Evolutionary conservation across 2,797 vertebrate species (phyloP), one percentile per base, ranked within the genome.

Genomic region (Alectoris magna): DNA sequence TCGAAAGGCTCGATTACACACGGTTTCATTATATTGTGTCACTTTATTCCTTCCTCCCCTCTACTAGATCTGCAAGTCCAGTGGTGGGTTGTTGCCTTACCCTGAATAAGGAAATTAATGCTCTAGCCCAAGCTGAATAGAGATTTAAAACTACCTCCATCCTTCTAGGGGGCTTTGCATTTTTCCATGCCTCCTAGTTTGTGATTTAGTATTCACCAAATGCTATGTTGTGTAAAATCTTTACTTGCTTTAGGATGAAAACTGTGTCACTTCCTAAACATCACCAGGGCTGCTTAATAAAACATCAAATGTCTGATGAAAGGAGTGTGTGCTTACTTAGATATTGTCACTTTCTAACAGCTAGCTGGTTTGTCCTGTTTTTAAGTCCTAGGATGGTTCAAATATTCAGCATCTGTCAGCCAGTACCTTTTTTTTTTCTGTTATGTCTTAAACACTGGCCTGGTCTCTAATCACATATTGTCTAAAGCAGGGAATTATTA

Each of bases 1-100:
- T 46, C 0, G 0, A 69, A 64, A 31, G 14, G 10, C 9, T 72
- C 6, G 2, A 10, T 75, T 26, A 16, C 1, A 2, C 7, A 4
- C 9, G 69, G 7, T 38, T 27, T 63, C 55, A 18, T 9, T 4
- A 6, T 51, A 6, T 55, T 41, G 8, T 22, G 18, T 29, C 8
- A 21, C 19, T 53, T 79, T 24, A 13, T 80, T 69, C 13, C 34
- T 62, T 62, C 19, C 16, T 63, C 4, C 14, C 72, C 21, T 41
- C 48, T 31, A 17, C 31, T 21, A 21, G 17, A 24, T 74, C 70
- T 69, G 3, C 21, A 76, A 44, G 14, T 53, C 43, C 13, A 5
- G 2, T 12, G 19, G n/a, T 56, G 64, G 23, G n/a, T 58, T 4
- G 3, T n/a, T 88, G 43, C 14, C 46, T 71, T 68, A 49, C 8